These are phyloP conservation scores for Rhinichthys osculus DNA, from an alignment of 2,797 vertebrate genomes.

Conservation along the genomic window DNA sequence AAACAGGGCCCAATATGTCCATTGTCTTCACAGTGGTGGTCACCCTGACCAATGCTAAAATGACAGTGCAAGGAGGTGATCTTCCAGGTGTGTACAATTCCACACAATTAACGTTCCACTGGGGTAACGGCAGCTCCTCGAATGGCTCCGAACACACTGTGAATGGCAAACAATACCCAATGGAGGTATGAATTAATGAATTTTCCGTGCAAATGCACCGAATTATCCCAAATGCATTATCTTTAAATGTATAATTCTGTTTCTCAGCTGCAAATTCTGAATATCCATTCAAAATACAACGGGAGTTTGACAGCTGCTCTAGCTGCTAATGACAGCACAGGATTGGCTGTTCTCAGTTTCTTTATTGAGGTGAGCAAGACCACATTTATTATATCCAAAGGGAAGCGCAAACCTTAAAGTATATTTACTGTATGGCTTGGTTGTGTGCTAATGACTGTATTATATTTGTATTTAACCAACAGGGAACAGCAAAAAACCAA, in stretches of 20 bases:
- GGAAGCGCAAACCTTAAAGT: background rate
- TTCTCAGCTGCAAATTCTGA: slow-evolving; percentile 68
- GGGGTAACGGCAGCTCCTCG: slow-evolving; percentile 64
- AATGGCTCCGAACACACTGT: slow-evolving; percentile 53
- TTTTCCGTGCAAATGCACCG: background rate
- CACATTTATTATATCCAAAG: background rate
- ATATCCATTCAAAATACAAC: slow-evolving; percentile 46
- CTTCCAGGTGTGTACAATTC: slow-evolving; percentile 67
- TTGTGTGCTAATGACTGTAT: background rate
- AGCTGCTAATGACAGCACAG: slow-evolving; percentile 25
- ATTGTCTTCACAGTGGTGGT: slow-evolving; percentile 68
- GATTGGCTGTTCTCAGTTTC: slow-evolving; percentile 63
- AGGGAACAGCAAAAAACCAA: slow-evolving; percentile 37
- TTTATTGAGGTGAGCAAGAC: slow-evolving; percentile 63
- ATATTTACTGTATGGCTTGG: background rate
- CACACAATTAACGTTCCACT: slow-evolving; percentile 79
- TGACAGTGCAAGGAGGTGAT: slow-evolving; percentile 71
- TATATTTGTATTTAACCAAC: background rate
- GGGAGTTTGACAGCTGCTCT: background rate
- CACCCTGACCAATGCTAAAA: slow-evolving; percentile 44
- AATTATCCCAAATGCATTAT: background rate
- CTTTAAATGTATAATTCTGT: background rate
- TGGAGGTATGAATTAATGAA: slow-evolving; percentile 41
- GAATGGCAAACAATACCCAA: slow-evolving; percentile 43
- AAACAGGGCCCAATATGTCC: background rate